A percentile compares a stretch with the other conserved stretches of the same genome.
Evolutionary conservation across 2,888 invertebrate species (phyloP).

Genomic region (Lepeophtheirus nordmannii): DNA sequence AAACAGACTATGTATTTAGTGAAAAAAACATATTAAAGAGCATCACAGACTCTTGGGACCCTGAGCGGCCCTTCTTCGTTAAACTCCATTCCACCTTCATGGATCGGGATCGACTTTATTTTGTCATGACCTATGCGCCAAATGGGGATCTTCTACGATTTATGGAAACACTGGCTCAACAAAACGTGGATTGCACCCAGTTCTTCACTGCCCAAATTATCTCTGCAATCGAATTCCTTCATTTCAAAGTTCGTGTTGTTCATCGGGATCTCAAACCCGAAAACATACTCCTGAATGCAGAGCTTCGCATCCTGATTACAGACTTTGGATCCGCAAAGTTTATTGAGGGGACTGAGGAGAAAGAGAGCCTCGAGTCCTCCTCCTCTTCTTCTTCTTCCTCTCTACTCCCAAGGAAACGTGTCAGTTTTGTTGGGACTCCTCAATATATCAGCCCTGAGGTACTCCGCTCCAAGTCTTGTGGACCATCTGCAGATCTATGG

Average conservation of each 20-base stretch:
- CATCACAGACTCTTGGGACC: slow-evolving; percentile 46
- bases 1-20: slow-evolving; percentile 75
- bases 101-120: slow-evolving; percentile 39
- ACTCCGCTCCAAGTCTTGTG: slow-evolving; percentile 54
- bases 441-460: slow-evolving; percentile 97
- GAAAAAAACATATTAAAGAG: slow-evolving; percentile 86
- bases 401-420: not conserved
- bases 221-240: slow-evolving; percentile 76
- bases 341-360: slow-evolving; percentile 34
- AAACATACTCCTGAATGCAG: slow-evolving; percentile 84
- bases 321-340: slow-evolving; percentile 95
- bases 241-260: slow-evolving; percentile 33
- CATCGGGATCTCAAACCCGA: slow-evolving; percentile 80
- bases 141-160: slow-evolving; percentile 84
- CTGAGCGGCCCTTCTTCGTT: slow-evolving; percentile 68
- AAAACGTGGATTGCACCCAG: slow-evolving; percentile 62
- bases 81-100: slow-evolving; percentile 75
- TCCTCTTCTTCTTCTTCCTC: not conserved
- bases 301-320: slow-evolving; percentile 88
- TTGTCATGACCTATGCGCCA: slow-evolving; percentile 84
- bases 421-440: slow-evolving; percentile 90
- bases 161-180: slow-evolving; percentile 65
- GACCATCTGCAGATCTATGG: slow-evolving; percentile 82
- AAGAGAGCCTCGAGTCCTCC: slow-evolving; percentile 2
- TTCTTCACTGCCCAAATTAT: slow-evolving; percentile 91